A percentile compares a stretch with the other conserved stretches of the same genome.
These are phyloP conservation scores for Melanostoma scalare DNA, from an alignment of 2,888 invertebrate genomes.

Conservation along the genomic window DNA sequence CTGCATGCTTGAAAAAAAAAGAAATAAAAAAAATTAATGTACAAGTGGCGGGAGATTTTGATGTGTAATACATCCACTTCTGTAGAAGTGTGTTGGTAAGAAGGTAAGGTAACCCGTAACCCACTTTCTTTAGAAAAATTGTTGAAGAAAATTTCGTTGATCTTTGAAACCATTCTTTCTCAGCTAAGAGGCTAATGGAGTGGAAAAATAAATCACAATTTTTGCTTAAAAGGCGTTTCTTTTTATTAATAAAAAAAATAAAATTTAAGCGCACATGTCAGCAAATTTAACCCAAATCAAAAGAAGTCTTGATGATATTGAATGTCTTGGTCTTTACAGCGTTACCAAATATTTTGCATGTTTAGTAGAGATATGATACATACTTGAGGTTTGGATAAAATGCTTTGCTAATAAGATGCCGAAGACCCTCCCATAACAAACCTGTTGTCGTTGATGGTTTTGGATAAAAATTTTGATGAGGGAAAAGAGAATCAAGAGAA, in stretches of 20 bases:
- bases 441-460: no score
- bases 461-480: no score
- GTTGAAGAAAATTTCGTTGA: neutral
- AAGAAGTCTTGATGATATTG: neutral
- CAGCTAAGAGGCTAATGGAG: slow-evolving; percentile 14
- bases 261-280: slow-evolving; percentile 1
- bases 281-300: neutral
- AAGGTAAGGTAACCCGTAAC: slow-evolving; percentile 19
- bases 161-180: neutral
- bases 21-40: neutral
- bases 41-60: neutral
- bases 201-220: slow-evolving; percentile 8
- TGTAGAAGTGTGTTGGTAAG: slow-evolving; percentile 16
- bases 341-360: no score
- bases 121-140: slow-evolving; percentile 1
- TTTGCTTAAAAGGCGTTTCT: slow-evolving; percentile 11
- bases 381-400: no score
- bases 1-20: slow-evolving; percentile 7
- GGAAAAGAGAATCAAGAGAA: no score
- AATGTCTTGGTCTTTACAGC: neutral
- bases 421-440: no score
- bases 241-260: neutral
- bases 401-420: no score
- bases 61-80: slow-evolving; percentile 29
- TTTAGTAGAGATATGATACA: no score